Evolutionary conservation across 2,888 invertebrate genomes (phyloP).

Genomic region (Dichetophora obliterata): DNA sequence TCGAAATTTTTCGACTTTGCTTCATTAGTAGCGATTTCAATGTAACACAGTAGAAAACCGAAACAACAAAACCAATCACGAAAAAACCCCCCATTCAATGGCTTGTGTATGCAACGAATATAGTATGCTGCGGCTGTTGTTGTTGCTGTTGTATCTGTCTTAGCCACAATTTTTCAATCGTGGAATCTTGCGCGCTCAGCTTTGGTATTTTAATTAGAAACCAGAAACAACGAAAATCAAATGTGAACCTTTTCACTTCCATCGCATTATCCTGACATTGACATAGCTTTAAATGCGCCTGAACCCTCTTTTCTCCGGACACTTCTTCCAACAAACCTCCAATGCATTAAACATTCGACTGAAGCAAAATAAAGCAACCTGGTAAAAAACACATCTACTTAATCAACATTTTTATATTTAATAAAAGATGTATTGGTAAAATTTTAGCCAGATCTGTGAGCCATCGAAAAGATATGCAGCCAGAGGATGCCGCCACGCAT

Average conservation of each 20-base stretch:
- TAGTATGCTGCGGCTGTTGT: constrained; percentile 22
- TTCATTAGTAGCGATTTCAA: constrained; percentile 34
- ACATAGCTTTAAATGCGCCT: not conserved
- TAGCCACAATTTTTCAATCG: constrained; percentile 4
- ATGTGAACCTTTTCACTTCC: constrained; percentile 35
- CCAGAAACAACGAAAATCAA: constrained; percentile 46
- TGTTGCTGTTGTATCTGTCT: constrained; percentile 30
- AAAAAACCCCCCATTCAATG: too few relatives aligned
- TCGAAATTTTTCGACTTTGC: constrained; percentile 35
- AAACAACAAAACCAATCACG: not conserved
- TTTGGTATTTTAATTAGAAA: constrained; percentile 51
- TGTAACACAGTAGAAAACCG: constrained; percentile 13
- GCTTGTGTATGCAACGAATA: constrained; percentile 22
- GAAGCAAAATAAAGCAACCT: not conserved
- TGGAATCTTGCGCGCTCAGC: not conserved
- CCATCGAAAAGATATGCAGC: not conserved
- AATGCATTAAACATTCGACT: not conserved
- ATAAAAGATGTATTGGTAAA: not conserved
- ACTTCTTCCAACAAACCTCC: not conserved
- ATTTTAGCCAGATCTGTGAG: not conserved
- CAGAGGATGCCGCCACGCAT: not conserved
- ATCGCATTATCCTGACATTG: not conserved
- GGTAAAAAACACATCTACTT: not conserved
- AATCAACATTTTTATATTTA: not conserved
- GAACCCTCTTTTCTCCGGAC: not conserved